These are phyloP conservation scores for Kryptolebias marmoratus DNA, from an alignment of 2,113 vertebrate species.

Conservation along the genomic window DNA sequence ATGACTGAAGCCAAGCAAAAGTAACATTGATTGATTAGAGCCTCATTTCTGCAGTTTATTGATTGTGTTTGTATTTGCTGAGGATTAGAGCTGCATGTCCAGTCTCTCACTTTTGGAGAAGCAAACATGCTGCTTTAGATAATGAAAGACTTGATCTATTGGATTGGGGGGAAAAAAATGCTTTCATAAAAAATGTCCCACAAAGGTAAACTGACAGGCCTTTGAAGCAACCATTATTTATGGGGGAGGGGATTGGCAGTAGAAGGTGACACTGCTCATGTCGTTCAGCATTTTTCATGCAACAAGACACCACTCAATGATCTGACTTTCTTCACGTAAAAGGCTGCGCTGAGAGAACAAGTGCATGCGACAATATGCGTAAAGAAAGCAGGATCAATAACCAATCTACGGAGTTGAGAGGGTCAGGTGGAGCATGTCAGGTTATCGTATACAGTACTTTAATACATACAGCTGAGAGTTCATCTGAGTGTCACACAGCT, in stretches of 20 bases:
- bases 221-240: conserved; percentile 72
- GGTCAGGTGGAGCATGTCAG: conserved; percentile 67
- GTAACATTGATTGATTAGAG: conserved; percentile 56
- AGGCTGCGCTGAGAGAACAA: conserved; percentile 19
- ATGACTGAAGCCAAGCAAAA: conserved; percentile 45
- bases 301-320: conserved; percentile 55
- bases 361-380: conserved; percentile 57
- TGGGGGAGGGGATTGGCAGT: conserved; percentile 11
- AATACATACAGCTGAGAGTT: conserved; percentile 46
- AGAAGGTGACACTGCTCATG: conserved; percentile 65
- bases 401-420: conserved; percentile 75
- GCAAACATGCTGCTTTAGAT: conserved; percentile 38
- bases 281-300: conserved; percentile 77
- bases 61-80: conserved; percentile 46
- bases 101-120: conserved; percentile 8
- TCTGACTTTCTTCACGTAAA: conserved; percentile 39
- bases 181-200: conserved; percentile 68
- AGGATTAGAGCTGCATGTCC: conserved; percentile 44
- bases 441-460: conserved; percentile 64
- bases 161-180: conserved; percentile 70
- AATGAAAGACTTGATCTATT: conserved; percentile 71
- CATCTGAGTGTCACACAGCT: conserved; percentile 12
- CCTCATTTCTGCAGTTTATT: conserved; percentile 66
- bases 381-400: conserved; percentile 80
- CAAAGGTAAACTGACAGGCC: conserved; percentile 66